A percentile compares a stretch with the other conserved stretches of the same genome.
phyloP scores from a whole-genome alignment of 2,888 invertebrate species.

The Nemapogon koenigi region DNA sequence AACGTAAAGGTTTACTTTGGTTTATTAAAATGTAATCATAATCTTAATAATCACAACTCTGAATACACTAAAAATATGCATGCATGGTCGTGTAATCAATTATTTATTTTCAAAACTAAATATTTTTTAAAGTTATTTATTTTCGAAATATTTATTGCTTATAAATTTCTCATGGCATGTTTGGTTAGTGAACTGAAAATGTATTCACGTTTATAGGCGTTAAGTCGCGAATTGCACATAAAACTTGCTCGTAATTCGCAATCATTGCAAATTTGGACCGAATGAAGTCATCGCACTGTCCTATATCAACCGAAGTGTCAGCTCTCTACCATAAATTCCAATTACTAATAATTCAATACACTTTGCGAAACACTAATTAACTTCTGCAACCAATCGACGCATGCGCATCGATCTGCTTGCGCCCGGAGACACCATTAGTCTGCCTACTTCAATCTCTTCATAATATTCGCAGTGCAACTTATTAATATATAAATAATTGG shows the following conservation, averaged over 20 bases:
- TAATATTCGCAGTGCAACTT: neutral
- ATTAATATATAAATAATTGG: too few relatives aligned
- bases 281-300: constrained; percentile 25
- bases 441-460: constrained; percentile 28
- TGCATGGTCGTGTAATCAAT: too few relatives aligned
- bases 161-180: too few relatives aligned
- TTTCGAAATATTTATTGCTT: too few relatives aligned
- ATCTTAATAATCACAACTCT: too few relatives aligned
- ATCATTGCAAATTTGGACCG: constrained; percentile 3
- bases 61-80: too few relatives aligned
- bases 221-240: constrained; percentile 1
- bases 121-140: too few relatives aligned
- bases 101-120: too few relatives aligned
- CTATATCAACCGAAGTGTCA: constrained; percentile 31
- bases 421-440: constrained; percentile 55
- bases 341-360: constrained; percentile 45
- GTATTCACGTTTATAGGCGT: too few relatives aligned
- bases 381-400: constrained; percentile 46
- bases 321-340: constrained; percentile 38
- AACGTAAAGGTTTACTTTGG: too few relatives aligned
- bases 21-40: too few relatives aligned
- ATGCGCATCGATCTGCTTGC: constrained; percentile 40
- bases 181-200: too few relatives aligned
- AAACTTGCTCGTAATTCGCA: neutral
- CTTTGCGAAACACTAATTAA: constrained; percentile 49